Evolutionary conservation across 2,797 vertebrate genomes (phyloP).

Genomic region (Octomys mimax): DNA sequence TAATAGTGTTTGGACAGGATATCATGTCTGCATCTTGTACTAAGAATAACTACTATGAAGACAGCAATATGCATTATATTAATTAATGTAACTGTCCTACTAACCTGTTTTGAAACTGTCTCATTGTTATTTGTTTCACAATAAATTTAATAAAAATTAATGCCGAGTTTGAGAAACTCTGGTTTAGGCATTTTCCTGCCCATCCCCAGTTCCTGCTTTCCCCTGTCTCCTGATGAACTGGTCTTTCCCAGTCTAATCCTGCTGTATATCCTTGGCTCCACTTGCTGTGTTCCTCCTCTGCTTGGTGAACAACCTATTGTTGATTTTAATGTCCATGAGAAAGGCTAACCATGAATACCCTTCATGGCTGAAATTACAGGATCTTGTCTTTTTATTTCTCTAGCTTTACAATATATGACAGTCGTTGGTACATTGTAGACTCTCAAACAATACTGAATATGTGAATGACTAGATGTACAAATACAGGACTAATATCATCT

Average conservation of each 20-base stretch:
- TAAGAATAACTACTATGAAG: no score
- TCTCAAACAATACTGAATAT: neutral
- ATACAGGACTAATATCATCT: neutral
- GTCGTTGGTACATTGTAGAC: neutral
- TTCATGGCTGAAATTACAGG: neutral
- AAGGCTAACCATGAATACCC: neutral
- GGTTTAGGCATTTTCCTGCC: neutral
- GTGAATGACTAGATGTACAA: conserved; percentile 5
- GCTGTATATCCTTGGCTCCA: neutral
- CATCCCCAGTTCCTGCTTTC: neutral
- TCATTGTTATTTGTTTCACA: no score
- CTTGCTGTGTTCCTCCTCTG: neutral
- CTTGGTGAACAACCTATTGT: neutral
- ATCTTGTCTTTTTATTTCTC: neutral
- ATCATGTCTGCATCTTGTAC: no score
- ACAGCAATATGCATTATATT: no score
- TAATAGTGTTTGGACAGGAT: no score
- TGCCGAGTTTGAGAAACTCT: neutral
- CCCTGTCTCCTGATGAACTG: neutral
- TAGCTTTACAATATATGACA: neutral
- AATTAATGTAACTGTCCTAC: no score
- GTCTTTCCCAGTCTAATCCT: neutral
- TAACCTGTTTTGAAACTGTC: no score
- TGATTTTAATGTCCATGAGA: neutral
- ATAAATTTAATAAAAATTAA: no score